Evolutionary conservation across 2,797 vertebrate genomes (phyloP).

Genomic region (Cuculus canorus): DNA sequence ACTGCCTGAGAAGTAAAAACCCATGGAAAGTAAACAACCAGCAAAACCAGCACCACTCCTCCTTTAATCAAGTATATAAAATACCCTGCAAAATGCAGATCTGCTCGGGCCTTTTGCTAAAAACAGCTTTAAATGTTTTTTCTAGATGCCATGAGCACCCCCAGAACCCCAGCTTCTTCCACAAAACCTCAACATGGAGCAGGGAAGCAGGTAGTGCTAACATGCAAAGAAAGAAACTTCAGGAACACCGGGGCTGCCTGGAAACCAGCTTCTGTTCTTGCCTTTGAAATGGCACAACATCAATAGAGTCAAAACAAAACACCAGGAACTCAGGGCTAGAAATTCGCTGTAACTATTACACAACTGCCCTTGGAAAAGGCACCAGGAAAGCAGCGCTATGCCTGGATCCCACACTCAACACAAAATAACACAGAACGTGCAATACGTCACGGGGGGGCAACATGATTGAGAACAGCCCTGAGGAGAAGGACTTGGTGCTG

Average conservation of each 20-base stretch:
- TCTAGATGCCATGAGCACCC: background rate
- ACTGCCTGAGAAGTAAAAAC: background rate
- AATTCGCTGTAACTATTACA: constrained; percentile 1
- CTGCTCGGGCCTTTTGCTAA: background rate
- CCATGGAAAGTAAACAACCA: background rate
- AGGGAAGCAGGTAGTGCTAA: background rate
- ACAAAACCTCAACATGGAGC: background rate
- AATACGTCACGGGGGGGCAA: no score
- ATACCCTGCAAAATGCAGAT: background rate
- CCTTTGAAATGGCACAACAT: constrained; percentile 27
- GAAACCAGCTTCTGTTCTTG: constrained; percentile 24
- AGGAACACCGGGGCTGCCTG: background rate
- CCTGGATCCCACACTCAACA: background rate
- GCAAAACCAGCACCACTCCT: background rate
- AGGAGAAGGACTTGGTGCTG: no score
- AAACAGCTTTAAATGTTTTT: background rate
- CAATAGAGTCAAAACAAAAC: constrained; percentile 28
- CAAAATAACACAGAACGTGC: background rate
- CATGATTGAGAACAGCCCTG: no score
- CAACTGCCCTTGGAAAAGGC: background rate
- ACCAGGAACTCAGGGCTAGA: background rate
- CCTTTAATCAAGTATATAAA: background rate
- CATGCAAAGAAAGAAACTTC: background rate
- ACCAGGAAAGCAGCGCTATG: background rate
- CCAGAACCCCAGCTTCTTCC: background rate